These are phyloP conservation scores for Limnephilus rhombicus DNA, from an alignment of 2,888 invertebrate species.

Conservation along the genomic window DNA sequence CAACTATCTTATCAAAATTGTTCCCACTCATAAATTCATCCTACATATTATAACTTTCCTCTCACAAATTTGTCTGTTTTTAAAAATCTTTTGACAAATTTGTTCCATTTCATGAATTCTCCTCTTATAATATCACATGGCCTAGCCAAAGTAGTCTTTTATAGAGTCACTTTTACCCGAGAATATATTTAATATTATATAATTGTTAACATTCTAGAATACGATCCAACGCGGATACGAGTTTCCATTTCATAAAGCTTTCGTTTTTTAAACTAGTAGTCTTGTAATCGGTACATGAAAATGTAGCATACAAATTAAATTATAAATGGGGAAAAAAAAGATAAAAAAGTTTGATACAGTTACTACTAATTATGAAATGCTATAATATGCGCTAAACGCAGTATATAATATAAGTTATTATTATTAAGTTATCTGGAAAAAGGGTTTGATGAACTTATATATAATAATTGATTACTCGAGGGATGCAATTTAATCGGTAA, in stretches of 20 bases:
- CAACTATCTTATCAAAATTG: conserved; percentile 21
- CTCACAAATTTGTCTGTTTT: background rate
- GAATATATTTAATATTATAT: background rate
- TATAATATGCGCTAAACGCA: background rate
- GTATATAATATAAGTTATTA: background rate
- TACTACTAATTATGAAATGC: background rate
- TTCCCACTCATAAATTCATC: conserved; percentile 8
- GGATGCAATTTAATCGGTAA: background rate
- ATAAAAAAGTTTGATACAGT: background rate
- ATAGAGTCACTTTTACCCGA: background rate
- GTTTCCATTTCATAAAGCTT: background rate
- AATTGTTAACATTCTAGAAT: background rate
- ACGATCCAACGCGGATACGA: background rate
- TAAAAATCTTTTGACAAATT: background rate
- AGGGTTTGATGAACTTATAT: background rate
- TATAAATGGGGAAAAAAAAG: background rate
- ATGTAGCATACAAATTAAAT: background rate
- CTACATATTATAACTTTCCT: background rate
- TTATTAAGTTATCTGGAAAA: background rate
- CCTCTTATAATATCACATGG: conserved; percentile 10
- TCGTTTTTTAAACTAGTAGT: background rate
- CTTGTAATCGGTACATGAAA: background rate
- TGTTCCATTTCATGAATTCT: background rate
- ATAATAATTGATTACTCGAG: background rate
- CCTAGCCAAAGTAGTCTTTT: background rate